Evolutionary conservation across 2,113 vertebrate species (phyloP).

Genomic region (Oriolus oriolus): DNA sequence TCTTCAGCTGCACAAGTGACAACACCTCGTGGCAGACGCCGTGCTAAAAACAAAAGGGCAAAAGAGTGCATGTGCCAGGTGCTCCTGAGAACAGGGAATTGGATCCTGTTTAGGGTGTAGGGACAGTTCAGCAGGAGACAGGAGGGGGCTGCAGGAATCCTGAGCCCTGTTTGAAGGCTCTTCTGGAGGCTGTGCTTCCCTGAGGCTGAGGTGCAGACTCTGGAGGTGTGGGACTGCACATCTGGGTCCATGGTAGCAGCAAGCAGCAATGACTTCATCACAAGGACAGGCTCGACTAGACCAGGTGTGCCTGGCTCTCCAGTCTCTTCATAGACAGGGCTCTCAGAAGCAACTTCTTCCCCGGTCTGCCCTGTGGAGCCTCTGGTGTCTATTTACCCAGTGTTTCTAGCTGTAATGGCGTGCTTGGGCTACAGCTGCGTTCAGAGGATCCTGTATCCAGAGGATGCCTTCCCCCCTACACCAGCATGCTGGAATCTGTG

Average conservation of each 20-base stretch:
- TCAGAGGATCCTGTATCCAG: neutral
- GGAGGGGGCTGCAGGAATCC: neutral
- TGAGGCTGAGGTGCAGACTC: neutral
- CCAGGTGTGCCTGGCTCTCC: neutral
- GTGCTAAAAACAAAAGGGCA: neutral
- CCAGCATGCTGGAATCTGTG: neutral
- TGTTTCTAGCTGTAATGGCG: neutral
- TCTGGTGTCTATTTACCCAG: neutral
- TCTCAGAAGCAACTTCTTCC: neutral
- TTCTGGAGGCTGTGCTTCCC: neutral
- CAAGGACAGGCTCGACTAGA: neutral
- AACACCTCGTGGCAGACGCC: accelerated
- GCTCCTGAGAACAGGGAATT: neutral
- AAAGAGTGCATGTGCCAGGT: neutral
- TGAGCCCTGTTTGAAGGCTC: neutral
- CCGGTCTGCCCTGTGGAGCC: neutral
- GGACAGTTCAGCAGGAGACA: neutral
- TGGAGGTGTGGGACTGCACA: neutral
- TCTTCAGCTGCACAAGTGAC: neutral
- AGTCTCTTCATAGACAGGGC: neutral
- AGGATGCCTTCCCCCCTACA: neutral
- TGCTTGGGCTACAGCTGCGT: neutral
- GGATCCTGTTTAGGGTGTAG: neutral
- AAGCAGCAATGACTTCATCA: neutral
- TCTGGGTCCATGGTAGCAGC: neutral